Evolutionary conservation across 2,888 invertebrate genomes (phyloP).

Genomic region (Tetragonisca angustula): DNA sequence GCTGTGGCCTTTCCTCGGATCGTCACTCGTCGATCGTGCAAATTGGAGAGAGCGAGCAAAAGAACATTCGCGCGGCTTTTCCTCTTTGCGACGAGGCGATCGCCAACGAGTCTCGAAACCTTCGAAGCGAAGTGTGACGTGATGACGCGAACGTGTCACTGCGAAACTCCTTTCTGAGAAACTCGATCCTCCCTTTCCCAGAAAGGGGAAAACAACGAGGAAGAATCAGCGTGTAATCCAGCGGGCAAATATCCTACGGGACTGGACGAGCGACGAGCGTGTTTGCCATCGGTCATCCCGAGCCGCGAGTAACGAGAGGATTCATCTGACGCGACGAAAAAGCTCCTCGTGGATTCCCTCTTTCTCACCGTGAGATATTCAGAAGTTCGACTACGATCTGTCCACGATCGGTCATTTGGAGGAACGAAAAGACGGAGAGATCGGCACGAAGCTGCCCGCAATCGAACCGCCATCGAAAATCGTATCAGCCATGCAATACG

Average conservation of each 20-base stretch:
- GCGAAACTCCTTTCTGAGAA: conserved; percentile 1
- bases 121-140: too few species aligned
- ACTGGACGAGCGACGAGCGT: conserved; percentile 17
- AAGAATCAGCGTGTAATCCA: conserved; percentile 46
- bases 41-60: background rate
- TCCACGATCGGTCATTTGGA: background rate
- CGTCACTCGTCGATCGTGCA: background rate
- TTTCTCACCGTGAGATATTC: background rate
- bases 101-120: background rate
- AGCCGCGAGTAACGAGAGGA: conserved; percentile 65
- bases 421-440: background rate
- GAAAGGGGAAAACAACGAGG: background rate
- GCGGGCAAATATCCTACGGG: conserved; percentile 52
- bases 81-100: too few species aligned
- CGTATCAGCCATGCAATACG: conserved; percentile 21
- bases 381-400: too few species aligned
- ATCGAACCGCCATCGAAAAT: conserved; percentile 43
- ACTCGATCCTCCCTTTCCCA: conserved; percentile 18
- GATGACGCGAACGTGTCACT: conserved; percentile 11
- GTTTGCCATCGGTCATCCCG: conserved; percentile 57
- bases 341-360: conserved; percentile 17
- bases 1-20: too few species aligned
- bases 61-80: too few species aligned
- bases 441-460: background rate
- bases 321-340: conserved; percentile 17